Evolutionary conservation across 2,888 invertebrate species (phyloP), one percentile per base, ranked within the genome.

Genomic region (Drosophila niveifrons): DNA sequence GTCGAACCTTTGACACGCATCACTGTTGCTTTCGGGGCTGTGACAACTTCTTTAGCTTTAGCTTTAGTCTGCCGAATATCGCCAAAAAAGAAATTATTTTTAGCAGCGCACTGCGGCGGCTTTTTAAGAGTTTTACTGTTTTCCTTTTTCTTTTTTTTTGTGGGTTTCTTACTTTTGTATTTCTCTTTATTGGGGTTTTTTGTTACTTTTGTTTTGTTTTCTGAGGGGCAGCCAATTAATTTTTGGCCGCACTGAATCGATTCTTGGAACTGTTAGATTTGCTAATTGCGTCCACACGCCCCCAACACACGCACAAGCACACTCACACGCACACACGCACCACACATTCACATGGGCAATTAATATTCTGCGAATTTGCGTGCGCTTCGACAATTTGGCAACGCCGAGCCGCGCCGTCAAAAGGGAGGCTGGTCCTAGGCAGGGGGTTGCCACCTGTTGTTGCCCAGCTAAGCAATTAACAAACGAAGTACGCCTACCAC

Each of bases 201-300:
- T 51, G 52, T 63, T 51, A 50, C 31, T 61, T 72, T 73, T 66
- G 67, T 58, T 69, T 52, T 66, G 64, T 61, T 70, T 56, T 70
- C 57, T 65, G 65, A 44, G 56, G 75, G 72, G 70, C 72, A 67
- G 68, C 70, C 84, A 87, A 86, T 86, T 89, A 87, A 89, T 89
- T 80, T 80, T 67, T 63, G 75, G 68, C 72, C 72, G 72, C 75
- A 82, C 68, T 75, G 71, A 88, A 88, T 86, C 88, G 83, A 85
- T 90, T 90, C 90, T 82, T 67, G 82, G 90, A 90, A 90, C 77
- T 83, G 88, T 88, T 90, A 82, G 89, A 90, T 82, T 89, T 86
- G 77, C 86, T 89, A 90, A 89, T 89, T 90, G 90, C 77, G 61
- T 47, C 78, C 73, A 66, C 72, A 75, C 87, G 81, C 76, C 72